These are phyloP conservation scores for Ardeotis arabs DNA, from an alignment of 2,113 vertebrate genomes.

Conservation along the genomic window DNA sequence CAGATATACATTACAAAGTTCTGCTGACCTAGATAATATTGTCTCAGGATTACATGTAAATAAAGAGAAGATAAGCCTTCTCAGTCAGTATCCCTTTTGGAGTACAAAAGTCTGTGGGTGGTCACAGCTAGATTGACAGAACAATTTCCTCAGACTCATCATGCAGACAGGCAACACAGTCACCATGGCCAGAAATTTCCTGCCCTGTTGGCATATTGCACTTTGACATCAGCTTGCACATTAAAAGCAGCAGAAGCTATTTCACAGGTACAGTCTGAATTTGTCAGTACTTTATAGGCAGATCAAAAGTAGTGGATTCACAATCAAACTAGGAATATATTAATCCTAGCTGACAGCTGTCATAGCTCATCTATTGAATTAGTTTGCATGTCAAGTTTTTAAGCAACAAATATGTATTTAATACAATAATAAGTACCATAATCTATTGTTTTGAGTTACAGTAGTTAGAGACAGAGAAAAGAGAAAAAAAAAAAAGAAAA, in stretches of 20 bases:
- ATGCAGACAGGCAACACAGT: not conserved
- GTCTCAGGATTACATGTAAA: not conserved
- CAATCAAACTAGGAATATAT: not conserved
- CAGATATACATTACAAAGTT: not conserved
- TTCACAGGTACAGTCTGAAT: not conserved
- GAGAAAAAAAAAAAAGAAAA: not conserved
- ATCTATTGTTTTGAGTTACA: not conserved
- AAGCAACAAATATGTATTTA: not conserved
- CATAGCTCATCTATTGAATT: not conserved
- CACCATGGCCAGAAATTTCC: not conserved
- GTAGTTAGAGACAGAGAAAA: not conserved
- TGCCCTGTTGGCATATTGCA: not conserved
- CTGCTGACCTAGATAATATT: not conserved
- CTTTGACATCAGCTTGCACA: not conserved
- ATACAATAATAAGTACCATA: not conserved
- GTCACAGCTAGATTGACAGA: not conserved
- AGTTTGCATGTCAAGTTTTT: not conserved
- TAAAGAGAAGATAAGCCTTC: not conserved
- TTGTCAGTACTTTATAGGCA: not conserved
- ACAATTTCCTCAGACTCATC: not conserved
- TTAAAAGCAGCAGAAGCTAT: not conserved
- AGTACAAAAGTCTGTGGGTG: not conserved
- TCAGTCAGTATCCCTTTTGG: not conserved
- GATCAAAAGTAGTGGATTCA: not conserved
- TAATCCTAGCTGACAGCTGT: not conserved